phyloP scores from a whole-genome alignment of 37 sponge, comb jelly and placozoan genomes.

The Chondrilla cf. caribensis region DNA sequence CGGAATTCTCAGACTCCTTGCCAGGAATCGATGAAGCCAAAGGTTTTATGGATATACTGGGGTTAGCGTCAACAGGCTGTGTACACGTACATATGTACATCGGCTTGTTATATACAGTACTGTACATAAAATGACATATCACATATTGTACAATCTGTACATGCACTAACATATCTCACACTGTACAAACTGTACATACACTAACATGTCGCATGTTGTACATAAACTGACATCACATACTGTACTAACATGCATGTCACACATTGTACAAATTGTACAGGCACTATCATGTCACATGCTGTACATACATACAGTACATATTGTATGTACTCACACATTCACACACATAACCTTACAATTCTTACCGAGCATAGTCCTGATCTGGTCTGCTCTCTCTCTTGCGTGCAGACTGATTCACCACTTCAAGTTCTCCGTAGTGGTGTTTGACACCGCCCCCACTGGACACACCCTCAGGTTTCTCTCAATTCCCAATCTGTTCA shows the following conservation, averaged over 20 bases:
- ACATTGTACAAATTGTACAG: too few species aligned
- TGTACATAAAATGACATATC: too few species aligned
- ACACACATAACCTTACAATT: too few species aligned
- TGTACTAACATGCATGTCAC: too few species aligned
- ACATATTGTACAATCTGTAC: neutral
- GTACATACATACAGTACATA: too few species aligned
- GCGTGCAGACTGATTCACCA: constrained; percentile 80
- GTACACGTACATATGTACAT: neutral
- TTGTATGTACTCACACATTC: too few species aligned
- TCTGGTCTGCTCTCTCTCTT: neutral
- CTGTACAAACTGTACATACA: neutral
- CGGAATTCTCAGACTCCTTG: constrained; percentile 87
- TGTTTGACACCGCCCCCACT: constrained; percentile 99
- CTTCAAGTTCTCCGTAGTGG: constrained; percentile 94
- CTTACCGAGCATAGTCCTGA: too few species aligned
- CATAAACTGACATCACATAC: too few species aligned
- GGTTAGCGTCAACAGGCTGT: constrained; percentile 23
- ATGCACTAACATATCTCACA: neutral
- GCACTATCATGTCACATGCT: too few species aligned
- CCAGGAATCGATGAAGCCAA: constrained; percentile 98
- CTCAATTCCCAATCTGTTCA: constrained; percentile 86
- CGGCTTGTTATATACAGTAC: neutral
- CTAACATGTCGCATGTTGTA: too few species aligned
- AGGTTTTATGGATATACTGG: constrained; percentile 88
- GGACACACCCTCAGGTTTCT: constrained; percentile 98